Percentiles rank a stretch among this genome's conserved stretches.
Conservation (phyloP, 2,797 vertebrate genomes). For the Artibeus lituratus region DNA sequence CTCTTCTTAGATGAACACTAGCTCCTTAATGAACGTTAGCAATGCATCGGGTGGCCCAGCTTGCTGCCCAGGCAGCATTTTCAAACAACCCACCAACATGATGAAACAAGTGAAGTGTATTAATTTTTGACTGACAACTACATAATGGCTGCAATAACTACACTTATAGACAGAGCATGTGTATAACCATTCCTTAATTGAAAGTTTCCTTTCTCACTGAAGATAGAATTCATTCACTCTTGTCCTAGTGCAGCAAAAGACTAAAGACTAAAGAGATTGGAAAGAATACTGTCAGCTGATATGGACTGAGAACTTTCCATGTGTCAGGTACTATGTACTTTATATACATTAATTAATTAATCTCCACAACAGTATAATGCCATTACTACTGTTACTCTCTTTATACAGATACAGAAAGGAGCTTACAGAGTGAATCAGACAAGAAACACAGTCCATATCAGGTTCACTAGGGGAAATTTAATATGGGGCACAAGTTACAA, state of each 20-base stretch:
- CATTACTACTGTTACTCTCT: background rate
- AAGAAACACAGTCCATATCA: background rate
- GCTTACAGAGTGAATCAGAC: background rate
- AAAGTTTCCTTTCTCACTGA: background rate
- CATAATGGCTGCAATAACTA: background rate
- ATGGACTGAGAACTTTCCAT: background rate
- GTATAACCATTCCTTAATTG: background rate
- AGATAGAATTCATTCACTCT: background rate
- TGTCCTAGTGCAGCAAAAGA: background rate
- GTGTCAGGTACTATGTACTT: too few relatives aligned
- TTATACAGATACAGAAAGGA: background rate
- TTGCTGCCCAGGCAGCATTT: background rate
- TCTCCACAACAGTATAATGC: background rate
- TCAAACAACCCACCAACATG: background rate
- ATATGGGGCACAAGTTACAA: background rate
- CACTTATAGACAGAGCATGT: background rate
- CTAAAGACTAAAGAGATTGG: background rate
- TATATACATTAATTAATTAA: background rate
- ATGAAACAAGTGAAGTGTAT: background rate
- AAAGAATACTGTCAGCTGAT: background rate
- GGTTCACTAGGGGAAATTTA: background rate
- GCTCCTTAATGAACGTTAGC: background rate
- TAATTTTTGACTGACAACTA: conserved; percentile 2
- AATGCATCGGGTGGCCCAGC: background rate
- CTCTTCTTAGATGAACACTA: background rate